Base-by-base conservation (phyloP, 2,797 vertebrate species). In the Apogon talboti region DNA sequence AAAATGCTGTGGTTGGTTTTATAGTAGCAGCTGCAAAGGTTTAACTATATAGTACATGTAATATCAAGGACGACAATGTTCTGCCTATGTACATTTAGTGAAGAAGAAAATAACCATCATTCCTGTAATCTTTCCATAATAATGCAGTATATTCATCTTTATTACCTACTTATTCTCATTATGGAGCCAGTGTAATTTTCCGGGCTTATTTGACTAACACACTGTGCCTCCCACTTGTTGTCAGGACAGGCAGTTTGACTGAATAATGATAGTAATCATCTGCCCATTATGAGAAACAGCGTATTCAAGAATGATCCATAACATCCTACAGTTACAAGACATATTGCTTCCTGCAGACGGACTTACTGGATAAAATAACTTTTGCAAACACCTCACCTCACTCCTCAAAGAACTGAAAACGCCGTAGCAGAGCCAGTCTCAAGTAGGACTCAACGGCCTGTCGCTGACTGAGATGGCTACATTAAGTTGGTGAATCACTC, bases 261-360 rank as follows among this genome's bases (percentile, higher is more conserved):
- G 80, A 81, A 71, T 87, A 88, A 92, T 91, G 71, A 90, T 83
- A 64, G 77, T 84, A 90, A 91, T 91, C 79, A 86, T 73, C 50
- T 18, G 51, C 66, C 66, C 76, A 87, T 87, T 74, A 78, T 85
- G 66, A 81, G 62, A 84, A 72, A 47, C 38, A 11, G 37, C 37
- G 46, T 66, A 79, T 82, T 76, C 57, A 81, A 66, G 14, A 77
- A 67, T 64, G 58, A 81, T 62, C 47, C 76, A 74, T 70, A 61
- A 57, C 50, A 71, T 56, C 66, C 73, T 49, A 44, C 66, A 57
- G 47, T 79, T 51, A 53, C 28, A 42, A 71, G 48, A 74, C 66
- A 10, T 38, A 43, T 50, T 69, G 37, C 59, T 53, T 74, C 47
- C 76, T 66, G 55, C 59, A 78, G 69, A 76, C 60, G 59, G 52